These are phyloP conservation scores for Trimorus sp. DNA, from an alignment of 2,888 invertebrate species.

Conservation along the genomic window DNA sequence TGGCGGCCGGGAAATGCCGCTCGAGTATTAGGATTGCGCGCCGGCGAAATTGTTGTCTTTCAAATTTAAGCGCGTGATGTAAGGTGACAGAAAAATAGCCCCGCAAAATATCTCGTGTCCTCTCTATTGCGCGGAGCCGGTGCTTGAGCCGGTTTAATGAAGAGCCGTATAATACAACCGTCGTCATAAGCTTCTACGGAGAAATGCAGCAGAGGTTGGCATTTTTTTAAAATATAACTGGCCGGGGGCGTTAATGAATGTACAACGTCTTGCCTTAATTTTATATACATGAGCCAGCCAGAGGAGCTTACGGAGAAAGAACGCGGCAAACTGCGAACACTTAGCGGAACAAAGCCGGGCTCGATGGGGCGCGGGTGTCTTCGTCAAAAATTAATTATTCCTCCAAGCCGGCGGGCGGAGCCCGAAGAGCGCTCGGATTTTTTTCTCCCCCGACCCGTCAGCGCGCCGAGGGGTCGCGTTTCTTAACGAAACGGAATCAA, in stretches of 20 bases:
- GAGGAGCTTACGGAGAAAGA: conserved; percentile 36
- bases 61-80: conserved; percentile 68
- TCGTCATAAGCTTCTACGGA: conserved; percentile 47
- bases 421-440: background rate
- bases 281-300: conserved; percentile 63
- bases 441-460: background rate
- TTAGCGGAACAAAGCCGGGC: conserved; percentile 29
- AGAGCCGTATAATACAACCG: conserved; percentile 71
- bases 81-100: conserved; percentile 43
- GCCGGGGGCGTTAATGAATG: conserved; percentile 68
- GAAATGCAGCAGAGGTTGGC: conserved; percentile 45
- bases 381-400: conserved; percentile 33
- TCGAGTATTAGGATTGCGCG: background rate
- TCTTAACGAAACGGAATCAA: conserved; percentile 8
- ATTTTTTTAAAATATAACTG: conserved; percentile 63
- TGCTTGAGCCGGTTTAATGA: conserved; percentile 71
- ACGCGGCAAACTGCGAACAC: conserved; percentile 28
- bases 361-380: conserved; percentile 20
- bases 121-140: conserved; percentile 67
- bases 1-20: background rate
- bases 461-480: background rate
- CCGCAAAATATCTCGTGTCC: conserved; percentile 47
- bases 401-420: background rate
- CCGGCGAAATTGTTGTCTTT: conserved; percentile 67
- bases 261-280: conserved; percentile 68